Percentiles rank a stretch among this genome's conserved stretches.
Conservation (phyloP, 2,113 vertebrate species). For the Phrynosoma blainvillii region DNA sequence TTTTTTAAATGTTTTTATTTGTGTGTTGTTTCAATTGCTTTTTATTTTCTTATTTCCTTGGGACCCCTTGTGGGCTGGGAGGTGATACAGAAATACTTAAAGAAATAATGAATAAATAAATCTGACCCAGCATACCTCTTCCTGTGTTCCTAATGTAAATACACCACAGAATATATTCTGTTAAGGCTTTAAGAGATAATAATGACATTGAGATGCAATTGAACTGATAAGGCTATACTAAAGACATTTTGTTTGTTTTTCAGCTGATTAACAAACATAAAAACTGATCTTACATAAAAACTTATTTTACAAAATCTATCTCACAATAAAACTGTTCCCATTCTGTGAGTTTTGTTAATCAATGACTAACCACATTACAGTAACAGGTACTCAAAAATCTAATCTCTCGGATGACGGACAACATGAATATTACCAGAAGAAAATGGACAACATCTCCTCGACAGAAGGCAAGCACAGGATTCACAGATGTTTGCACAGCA, state of each 20-base stretch:
- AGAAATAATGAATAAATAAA: too few species aligned
- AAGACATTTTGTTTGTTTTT: neutral
- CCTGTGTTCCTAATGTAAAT: neutral
- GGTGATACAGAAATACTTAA: too few species aligned
- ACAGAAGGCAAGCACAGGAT: slow-evolving; percentile 95
- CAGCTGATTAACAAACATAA: neutral
- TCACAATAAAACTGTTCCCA: neutral
- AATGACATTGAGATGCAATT: neutral
- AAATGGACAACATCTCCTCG: slow-evolving; percentile 94
- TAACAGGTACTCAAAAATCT: slow-evolving; percentile 13
- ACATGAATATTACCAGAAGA: slow-evolving; percentile 82
- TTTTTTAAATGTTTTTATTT: too few species aligned
- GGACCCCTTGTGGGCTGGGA: too few species aligned
- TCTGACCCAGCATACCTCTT: too few species aligned
- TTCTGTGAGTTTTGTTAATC: neutral
- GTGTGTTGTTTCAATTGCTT: too few species aligned
- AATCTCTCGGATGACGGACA: neutral
- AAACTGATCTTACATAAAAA: neutral
- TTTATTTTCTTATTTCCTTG: too few species aligned
- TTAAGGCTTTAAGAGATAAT: neutral
- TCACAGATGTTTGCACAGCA: slow-evolving; percentile 86
- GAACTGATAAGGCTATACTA: neutral
- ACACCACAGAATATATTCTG: neutral
- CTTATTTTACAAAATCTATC: neutral
- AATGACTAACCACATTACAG: neutral